These are phyloP conservation scores for Tenthredo amoena DNA, from an alignment of 2,888 invertebrate species.

Conservation along the genomic window DNA sequence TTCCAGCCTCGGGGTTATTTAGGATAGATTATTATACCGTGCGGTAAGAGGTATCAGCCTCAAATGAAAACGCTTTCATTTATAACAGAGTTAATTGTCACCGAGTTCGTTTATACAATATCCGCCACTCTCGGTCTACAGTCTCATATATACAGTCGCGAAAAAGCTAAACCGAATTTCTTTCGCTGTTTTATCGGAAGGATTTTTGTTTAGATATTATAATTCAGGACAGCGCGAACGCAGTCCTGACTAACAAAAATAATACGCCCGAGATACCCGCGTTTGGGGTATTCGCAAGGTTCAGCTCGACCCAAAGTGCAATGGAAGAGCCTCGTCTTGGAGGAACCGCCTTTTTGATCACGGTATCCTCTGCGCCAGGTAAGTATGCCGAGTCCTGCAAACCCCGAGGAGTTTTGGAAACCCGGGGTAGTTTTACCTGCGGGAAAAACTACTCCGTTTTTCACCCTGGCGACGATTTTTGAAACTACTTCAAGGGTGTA, in stretches of 20 bases:
- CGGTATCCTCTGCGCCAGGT: constrained; percentile 52
- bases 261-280: constrained; percentile 52
- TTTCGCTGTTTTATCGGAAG: no score
- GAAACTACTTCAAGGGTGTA: background rate
- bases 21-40: constrained; percentile 74
- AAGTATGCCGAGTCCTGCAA: background rate
- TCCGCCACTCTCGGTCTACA: background rate
- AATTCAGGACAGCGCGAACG: constrained; percentile 48
- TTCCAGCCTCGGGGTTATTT: constrained; percentile 74
- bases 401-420: background rate
- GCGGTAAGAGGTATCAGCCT: constrained; percentile 63
- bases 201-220: background rate
- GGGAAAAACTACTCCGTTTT: background rate
- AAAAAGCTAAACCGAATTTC: no score
- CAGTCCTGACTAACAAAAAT: constrained; percentile 52
- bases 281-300: constrained; percentile 51
- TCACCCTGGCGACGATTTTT: background rate
- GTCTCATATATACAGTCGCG: background rate
- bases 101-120: constrained; percentile 5
- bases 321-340: constrained; percentile 52
- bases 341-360: constrained; percentile 51
- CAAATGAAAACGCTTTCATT: constrained; percentile 76
- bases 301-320: constrained; percentile 50
- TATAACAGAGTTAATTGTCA: constrained; percentile 71
- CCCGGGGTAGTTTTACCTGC: constrained; percentile 6